Evolutionary conservation across 1,140 invertebrate species (phyloP), one percentile per base, ranked within the genome.

Genomic region (Drosophila obscura): DNA sequence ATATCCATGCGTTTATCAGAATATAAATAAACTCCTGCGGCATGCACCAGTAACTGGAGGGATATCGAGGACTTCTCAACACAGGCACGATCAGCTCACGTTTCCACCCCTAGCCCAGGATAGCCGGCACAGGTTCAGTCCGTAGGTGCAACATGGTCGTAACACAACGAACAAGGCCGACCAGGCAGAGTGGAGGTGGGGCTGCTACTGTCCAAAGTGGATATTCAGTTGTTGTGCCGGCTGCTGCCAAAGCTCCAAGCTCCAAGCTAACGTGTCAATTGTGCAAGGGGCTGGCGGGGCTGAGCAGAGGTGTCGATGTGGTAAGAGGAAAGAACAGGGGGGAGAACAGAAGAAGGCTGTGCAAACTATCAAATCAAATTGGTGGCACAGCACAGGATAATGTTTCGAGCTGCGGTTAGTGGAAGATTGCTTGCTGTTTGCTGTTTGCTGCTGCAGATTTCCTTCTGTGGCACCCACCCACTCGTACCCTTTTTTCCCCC

Each of bases 341-440:
- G 45, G 5, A 7, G 22, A 5, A 22, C 2, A 41, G 15, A 22
- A 48, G 63, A 63, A 62, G 73, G 73, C 73, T 78, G 71, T 74
- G 60, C 69, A 81, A 85, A 85, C 81, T 85, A 85, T 85, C 81
- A 85, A 85, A 84, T 74, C 81, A 87, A 85, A 85, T 85, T 85
- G 82, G 82, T 87, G 82, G 82, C 82, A 87, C 82, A 87, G 82
- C 82, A 82, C 82, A 87, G 82, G 82, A 85, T 85, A 87, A 85
- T 85, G 82, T 82, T 85, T 87, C 78, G 82, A 85, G 78, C 82
- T 85, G 82, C 78, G 82, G 82, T 85, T 81, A 63, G 62, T 81
- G 77, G 72, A 76, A 75, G 62, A 75, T 78, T 58, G 45, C 19
- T 74, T 77, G 60, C 65, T 52, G 78, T 57, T 73, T 69, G 61